Evolutionary conservation across 2,888 invertebrate species (phyloP), one percentile per base, ranked within the genome.

Genomic region (Callyntrura sp.): DNA sequence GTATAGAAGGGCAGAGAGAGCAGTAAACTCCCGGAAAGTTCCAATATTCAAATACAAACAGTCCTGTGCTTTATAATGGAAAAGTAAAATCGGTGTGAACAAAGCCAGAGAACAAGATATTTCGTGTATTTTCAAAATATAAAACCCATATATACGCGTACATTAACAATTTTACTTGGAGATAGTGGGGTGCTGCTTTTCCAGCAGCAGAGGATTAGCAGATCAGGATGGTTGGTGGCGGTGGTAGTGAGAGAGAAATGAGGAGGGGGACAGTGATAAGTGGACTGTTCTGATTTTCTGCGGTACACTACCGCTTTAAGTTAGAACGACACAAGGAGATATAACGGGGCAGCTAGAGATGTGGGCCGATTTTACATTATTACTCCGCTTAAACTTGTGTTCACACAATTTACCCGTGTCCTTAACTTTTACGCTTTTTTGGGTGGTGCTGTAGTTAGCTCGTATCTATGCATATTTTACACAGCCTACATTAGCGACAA

Each of bases 261-360:
- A 76, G 62, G 25, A 20, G 60, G 85, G 78, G 85, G 87, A 87
- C 79, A 87, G 51, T 81, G 87, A 87, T 68, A 87, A 87, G 87
- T 87, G 87, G 87, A 87, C 87, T 62, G 79, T 23, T 79, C 81
- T 87, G 87, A 87, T 87, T 87, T 70, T 87, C 79, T 81, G 79
- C 35, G 70, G 35, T 0, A 68, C 35, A 65, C 86, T 11, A 51
- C 51, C 35, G 9, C 20, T 20, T 5, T 8, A 8, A n/a, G 60
- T 9, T 60, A 60, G 20, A 60, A 60, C 4, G n/a, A 76, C 65
- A 79, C 28, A 25, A 51, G 25, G 5, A 51, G 12, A 55, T 12
- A 76, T 43, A 45, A 73, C 0, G n/a, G 20, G 12, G 28, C 14
- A 25, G 11, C 28, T 28, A 51, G n/a, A n/a, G 51, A 51, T 14